Base-by-base conservation (phyloP, 2,888 invertebrate species). In the Slavum lentiscoides region DNA sequence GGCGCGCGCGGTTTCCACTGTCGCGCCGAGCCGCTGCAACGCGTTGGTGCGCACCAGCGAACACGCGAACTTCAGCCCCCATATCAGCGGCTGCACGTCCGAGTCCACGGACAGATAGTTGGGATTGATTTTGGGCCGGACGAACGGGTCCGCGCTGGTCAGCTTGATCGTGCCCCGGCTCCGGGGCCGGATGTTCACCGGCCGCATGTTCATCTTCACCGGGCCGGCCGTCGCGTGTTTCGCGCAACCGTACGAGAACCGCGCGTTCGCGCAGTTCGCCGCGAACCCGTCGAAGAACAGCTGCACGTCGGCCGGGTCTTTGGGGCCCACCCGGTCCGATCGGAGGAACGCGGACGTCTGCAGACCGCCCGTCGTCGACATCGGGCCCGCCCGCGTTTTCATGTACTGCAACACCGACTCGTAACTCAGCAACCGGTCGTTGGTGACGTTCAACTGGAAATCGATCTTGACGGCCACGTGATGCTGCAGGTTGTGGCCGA, bases 401-500 rank as follows among this genome's bases (percentile, higher is more conserved):
- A 87, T n/a, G 82, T 85, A 88, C 59, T 87, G 84, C 7, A 87
- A 83, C 0, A 86, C 83, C 59, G 86, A 85, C 5, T 87, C 83
- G 3, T 86, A 83, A 6, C 86, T 84, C 55, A 80, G 8, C 82
- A 85, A 77, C 0, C 73, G 59, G 68, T 73, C 49, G 19, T 69
- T 70, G 75, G 84, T 59, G 82, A 77, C 81, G 83, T 83, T 70
- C 81, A 84, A 66, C 53, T 70, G 81, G 67, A 83, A 83, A 1
- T 86, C 82, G 1, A 88, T 86, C 7, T 86, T 85, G n/a, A 86
- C 84, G 0, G 86, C 84, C 0, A 88, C 77, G 84, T 90, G 90
- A 84, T 90, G 90, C 83, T 90, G 89, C 15, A 90, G 86, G 84
- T 90, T 90, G 81, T 87, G 84, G 2, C 90, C 90, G 0, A 90